A percentile compares a stretch with the other conserved stretches of the same genome.
phyloP scores from a whole-genome alignment of 2,113 vertebrate species.

The Platichthys flesus region DNA sequence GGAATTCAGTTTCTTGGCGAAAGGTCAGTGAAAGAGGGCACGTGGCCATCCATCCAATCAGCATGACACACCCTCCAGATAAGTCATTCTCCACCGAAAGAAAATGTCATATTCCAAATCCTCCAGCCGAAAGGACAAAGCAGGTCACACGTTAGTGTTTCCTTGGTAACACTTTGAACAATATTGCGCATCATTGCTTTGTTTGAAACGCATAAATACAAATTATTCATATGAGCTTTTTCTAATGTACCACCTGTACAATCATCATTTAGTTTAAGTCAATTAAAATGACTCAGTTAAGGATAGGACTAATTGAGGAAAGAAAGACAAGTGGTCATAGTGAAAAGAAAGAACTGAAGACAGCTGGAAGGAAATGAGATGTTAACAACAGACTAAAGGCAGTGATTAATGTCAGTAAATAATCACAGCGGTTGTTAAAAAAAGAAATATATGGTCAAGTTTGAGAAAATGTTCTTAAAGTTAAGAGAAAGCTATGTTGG shows the following conservation, averaged over 20 bases:
- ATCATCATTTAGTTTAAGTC: not conserved
- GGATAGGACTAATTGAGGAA: not conserved
- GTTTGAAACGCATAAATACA: too few relatives aligned
- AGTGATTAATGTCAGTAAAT: not conserved
- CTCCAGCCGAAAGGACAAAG: not conserved
- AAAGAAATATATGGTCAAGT: too few relatives aligned
- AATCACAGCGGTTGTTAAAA: not conserved
- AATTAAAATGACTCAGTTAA: too few relatives aligned
- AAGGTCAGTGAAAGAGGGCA: constrained; percentile 19
- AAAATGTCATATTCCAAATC: not conserved
- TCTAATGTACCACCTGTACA: too few relatives aligned
- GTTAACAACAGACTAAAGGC: not conserved
- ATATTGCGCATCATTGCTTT: not conserved
- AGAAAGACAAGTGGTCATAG: not conserved
- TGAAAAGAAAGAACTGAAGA: not conserved
- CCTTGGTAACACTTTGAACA: not conserved
- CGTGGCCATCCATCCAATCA: not conserved
- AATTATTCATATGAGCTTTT: too few relatives aligned
- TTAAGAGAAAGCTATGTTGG: too few relatives aligned
- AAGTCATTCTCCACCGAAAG: not conserved
- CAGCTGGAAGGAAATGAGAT: not conserved
- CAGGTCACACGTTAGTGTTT: not conserved
- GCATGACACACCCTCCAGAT: not conserved
- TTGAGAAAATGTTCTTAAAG: too few relatives aligned
- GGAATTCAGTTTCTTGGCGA: not conserved